These are phyloP conservation scores for Neotragus pygmaeus DNA, from an alignment of 2,113 vertebrate genomes.

Conservation along the genomic window DNA sequence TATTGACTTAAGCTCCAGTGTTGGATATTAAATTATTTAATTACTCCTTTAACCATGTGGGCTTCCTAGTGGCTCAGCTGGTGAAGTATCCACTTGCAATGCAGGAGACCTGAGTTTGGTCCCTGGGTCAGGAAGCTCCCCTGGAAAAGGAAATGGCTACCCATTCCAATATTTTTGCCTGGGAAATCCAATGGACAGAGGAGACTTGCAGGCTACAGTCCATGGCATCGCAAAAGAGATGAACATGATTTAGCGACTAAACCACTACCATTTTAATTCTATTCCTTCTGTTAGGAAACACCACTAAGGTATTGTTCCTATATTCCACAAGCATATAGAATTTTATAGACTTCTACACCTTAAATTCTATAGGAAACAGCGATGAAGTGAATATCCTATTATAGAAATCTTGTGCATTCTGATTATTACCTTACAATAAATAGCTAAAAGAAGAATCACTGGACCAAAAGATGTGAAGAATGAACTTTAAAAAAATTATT, in stretches of 20 bases:
- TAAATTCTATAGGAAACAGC: neutral
- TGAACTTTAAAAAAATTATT: constrained; percentile 45
- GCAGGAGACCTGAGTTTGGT: neutral
- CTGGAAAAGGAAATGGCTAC: neutral
- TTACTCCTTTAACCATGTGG: neutral
- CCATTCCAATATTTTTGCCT: neutral
- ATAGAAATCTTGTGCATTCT: constrained; percentile 12
- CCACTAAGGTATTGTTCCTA: neutral
- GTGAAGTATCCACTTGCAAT: neutral
- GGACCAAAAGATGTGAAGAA: constrained; percentile 46
- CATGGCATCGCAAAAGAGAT: neutral
- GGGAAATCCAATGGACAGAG: neutral
- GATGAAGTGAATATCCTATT: neutral
- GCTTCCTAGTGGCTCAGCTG: neutral
- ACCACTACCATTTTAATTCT: neutral
- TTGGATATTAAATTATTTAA: neutral
- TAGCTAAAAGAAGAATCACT: constrained; percentile 51
- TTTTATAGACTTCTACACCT: neutral
- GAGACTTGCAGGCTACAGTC: neutral
- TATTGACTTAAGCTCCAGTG: neutral
- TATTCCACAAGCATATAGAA: neutral
- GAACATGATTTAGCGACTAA: neutral
- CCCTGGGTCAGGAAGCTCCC: neutral
- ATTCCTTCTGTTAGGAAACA: neutral
- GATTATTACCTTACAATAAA: constrained; percentile 51